Evolutionary conservation across 2,113 vertebrate species (phyloP).

Genomic region (Aepyceros melampus): DNA sequence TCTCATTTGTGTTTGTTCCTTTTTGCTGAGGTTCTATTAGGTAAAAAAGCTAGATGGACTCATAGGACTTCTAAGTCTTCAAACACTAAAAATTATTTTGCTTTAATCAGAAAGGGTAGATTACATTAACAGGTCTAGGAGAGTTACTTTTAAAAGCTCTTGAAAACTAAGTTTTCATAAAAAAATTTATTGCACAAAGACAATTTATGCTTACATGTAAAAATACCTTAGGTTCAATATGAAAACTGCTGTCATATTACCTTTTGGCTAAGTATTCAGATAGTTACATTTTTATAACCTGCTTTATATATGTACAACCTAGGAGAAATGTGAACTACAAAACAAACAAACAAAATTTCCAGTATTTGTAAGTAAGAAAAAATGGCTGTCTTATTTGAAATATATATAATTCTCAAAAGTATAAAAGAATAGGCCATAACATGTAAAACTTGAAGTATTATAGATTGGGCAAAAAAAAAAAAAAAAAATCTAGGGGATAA

Average conservation of each 20-base stretch:
- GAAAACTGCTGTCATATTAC: neutral
- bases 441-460: conserved; percentile 26
- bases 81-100: neutral
- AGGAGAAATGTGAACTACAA: conserved; percentile 22
- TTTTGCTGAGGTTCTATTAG: neutral
- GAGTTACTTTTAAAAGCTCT: neutral
- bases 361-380: conserved; percentile 52
- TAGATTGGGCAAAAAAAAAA: neutral
- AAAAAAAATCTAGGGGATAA: neutral
- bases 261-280: conserved; percentile 1
- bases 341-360: neutral
- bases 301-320: conserved; percentile 31
- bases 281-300: conserved; percentile 48
- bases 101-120: neutral
- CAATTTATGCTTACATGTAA: conserved; percentile 56
- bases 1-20: neutral
- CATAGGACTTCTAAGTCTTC: neutral
- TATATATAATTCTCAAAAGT: neutral
- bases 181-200: conserved; percentile 65
- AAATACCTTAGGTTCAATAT: neutral
- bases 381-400: conserved; percentile 48
- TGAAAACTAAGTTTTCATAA: neutral
- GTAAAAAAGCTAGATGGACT: neutral
- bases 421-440: neutral
- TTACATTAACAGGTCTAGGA: neutral